A percentile compares a stretch with the other conserved stretches of the same genome.
phyloP scores from a whole-genome alignment of 2,113 vertebrate genomes.

The Furnarius figulus region DNA sequence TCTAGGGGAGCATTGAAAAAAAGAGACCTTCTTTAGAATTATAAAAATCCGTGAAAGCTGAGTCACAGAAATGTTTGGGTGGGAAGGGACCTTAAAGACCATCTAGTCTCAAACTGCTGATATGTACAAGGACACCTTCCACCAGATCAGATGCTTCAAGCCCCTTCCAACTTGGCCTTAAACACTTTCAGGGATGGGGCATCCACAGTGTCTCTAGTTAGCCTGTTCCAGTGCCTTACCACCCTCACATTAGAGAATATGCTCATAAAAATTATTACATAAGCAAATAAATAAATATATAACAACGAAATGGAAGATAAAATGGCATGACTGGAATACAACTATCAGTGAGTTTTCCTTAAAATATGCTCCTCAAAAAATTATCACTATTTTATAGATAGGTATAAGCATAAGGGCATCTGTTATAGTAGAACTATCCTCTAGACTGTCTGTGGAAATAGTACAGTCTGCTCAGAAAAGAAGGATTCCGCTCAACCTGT shows the following conservation, averaged over 20 bases:
- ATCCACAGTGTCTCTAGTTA: not conserved
- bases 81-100: not conserved
- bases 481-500: not conserved
- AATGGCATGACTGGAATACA: accelerated
- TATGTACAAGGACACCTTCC: accelerated
- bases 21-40: accelerated
- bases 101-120: accelerated
- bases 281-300: not conserved
- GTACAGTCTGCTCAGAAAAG: not conserved
- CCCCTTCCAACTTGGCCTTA: not conserved
- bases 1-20: not conserved
- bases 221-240: not conserved
- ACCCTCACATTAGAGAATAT: not conserved
- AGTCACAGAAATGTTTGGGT: not conserved
- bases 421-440: not conserved
- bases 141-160: not conserved
- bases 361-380: not conserved
- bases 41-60: not conserved
- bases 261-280: not conserved
- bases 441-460: not conserved
- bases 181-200: not conserved
- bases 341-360: not conserved
- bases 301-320: not conserved
- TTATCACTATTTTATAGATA: not conserved
- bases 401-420: not conserved